Conservation (phyloP, 2,888 invertebrate genomes). For the Spilosoma lubricipeda region DNA sequence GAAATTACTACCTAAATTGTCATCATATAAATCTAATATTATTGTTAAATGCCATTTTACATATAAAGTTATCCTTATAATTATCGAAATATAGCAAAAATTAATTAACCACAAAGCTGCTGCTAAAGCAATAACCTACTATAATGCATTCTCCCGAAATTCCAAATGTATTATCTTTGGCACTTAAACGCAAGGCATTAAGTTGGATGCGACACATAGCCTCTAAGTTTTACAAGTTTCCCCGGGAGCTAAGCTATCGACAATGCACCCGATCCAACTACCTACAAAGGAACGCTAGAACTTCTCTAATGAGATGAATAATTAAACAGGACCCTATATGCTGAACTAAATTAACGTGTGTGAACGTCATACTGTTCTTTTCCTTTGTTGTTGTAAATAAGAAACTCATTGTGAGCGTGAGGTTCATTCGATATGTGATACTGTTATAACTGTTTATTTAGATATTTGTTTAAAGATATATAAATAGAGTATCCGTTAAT, state of each 20-base stretch:
- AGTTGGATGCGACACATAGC: slow-evolving; percentile 70
- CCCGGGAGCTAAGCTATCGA: slow-evolving; percentile 76
- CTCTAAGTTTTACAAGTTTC: slow-evolving; percentile 68
- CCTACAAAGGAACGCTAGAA: slow-evolving; percentile 77
- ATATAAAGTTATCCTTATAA: neutral
- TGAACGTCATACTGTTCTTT: slow-evolving; percentile 34
- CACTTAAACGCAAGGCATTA: slow-evolving; percentile 64
- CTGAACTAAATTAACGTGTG: slow-evolving; percentile 47
- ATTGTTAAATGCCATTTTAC: neutral
- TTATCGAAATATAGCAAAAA: neutral
- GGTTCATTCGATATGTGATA: slow-evolving; percentile 13
- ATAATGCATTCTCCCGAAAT: slow-evolving; percentile 51
- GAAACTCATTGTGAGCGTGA: neutral
- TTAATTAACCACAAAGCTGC: slow-evolving; percentile 5
- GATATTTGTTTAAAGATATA: no score
- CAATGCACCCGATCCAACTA: slow-evolving; percentile 68
- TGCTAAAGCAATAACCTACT: slow-evolving; percentile 36
- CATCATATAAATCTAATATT: neutral
- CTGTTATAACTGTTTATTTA: neutral
- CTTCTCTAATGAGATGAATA: slow-evolving; percentile 84
- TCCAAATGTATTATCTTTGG: slow-evolving; percentile 63
- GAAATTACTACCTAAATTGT: no score
- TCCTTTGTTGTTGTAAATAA: slow-evolving; percentile 19
- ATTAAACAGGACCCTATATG: slow-evolving; percentile 73
- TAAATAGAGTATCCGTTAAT: neutral